Percentiles rank a stretch among this genome's conserved stretches.
These are phyloP conservation scores for Cyprinus carpio DNA, from an alignment of 2,113 vertebrate genomes.

Conservation along the genomic window DNA sequence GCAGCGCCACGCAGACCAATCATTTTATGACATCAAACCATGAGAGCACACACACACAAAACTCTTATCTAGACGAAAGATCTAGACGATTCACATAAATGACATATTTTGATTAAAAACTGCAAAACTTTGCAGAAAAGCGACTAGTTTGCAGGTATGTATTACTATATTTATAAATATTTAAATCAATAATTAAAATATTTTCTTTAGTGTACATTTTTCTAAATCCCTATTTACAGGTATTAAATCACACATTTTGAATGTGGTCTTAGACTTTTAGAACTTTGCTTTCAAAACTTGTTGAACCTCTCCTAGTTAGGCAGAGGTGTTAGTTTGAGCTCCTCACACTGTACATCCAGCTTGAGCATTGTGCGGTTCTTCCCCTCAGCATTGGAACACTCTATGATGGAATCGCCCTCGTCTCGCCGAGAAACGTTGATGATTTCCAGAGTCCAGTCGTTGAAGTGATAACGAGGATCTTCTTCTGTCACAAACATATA, in stretches of 20 bases:
- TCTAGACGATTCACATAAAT: no score
- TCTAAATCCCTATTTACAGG: neutral
- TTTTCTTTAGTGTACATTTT: no score
- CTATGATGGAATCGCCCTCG: slow-evolving; percentile 68
- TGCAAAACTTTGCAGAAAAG: no score
- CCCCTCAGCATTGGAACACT: slow-evolving; percentile 74
- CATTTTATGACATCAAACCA: no score
- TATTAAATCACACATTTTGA: neutral
- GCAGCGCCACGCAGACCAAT: no score
- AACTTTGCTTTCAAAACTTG: neutral
- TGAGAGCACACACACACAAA: no score
- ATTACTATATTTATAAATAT: neutral
- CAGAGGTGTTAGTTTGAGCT: neutral
- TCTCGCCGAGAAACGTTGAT: slow-evolving; percentile 74
- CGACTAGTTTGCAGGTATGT: no score
- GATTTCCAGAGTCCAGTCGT: slow-evolving; percentile 69
- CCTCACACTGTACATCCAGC: slow-evolving; percentile 77
- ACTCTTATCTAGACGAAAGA: no score
- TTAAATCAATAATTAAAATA: neutral
- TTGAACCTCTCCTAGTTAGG: neutral
- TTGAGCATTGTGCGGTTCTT: slow-evolving; percentile 58
- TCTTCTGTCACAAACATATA: slow-evolving; percentile 60
- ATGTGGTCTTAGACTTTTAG: neutral
- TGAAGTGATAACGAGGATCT: slow-evolving; percentile 64
- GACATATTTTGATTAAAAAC: no score